phyloP scores from a whole-genome alignment of 2,888 invertebrate species.

The Temnothorax unifasciatus region DNA sequence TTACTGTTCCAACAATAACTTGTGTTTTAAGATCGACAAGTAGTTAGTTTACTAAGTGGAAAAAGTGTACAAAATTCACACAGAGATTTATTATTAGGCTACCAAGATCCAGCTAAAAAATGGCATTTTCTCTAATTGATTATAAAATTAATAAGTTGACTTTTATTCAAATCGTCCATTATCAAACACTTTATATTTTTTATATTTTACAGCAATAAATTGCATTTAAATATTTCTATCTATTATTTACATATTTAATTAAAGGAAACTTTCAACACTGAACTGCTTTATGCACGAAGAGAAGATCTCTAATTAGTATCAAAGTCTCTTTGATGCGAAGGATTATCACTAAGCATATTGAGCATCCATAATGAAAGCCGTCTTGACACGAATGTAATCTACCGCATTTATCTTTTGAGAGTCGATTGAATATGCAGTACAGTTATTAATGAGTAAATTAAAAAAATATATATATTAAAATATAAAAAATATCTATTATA shows the following conservation, averaged over 20 bases:
- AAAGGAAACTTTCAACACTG: background rate
- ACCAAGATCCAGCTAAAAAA: no score
- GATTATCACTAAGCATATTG: slow-evolving; percentile 40
- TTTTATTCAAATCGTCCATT: background rate
- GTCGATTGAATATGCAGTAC: background rate
- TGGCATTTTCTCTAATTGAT: no score
- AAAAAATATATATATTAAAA: background rate
- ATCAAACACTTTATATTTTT: background rate
- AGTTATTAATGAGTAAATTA: background rate
- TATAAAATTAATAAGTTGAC: background rate
- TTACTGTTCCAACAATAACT: no score
- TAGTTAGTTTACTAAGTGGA: no score
- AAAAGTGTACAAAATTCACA: no score
- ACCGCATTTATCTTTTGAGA: background rate
- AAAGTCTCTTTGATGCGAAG: slow-evolving; percentile 33
- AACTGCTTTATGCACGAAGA: background rate
- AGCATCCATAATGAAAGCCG: slow-evolving; percentile 11
- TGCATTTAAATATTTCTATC: slow-evolving; percentile 1
- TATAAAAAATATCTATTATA: background rate
- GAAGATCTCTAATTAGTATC: slow-evolving; percentile 31
- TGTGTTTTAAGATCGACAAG: no score
- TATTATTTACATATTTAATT: slow-evolving; percentile 30
- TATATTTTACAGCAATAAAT: background rate
- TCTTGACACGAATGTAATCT: background rate
- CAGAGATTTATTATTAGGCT: no score